A percentile compares a stretch with the other conserved stretches of the same genome.
Evolutionary conservation across 2,888 invertebrate genomes (phyloP).

Genomic region (Xylota segnis): DNA sequence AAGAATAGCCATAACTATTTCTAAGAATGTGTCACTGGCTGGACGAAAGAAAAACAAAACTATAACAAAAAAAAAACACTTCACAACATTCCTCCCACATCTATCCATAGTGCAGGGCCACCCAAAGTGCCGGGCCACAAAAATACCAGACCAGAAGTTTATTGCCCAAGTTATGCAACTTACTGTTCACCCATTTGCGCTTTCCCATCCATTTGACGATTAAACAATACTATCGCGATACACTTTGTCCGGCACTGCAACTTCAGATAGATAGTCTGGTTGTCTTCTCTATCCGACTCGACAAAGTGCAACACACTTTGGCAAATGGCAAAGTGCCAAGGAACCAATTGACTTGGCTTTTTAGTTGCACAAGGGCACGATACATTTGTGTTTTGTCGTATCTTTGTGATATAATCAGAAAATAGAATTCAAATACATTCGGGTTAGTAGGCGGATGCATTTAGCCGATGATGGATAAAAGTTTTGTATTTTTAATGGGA

Average conservation of each 20-base stretch:
- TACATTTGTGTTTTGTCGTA: slow-evolving; percentile 1
- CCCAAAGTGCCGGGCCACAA: slow-evolving; percentile 4
- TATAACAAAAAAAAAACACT: not conserved
- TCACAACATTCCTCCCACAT: slow-evolving; percentile 5
- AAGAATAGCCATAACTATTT: no score
- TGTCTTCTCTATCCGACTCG: slow-evolving; percentile 9
- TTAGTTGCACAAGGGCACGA: slow-evolving; percentile 65
- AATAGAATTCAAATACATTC: slow-evolving; percentile 65
- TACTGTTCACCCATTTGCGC: slow-evolving; percentile 5
- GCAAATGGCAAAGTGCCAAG: slow-evolving; percentile 61
- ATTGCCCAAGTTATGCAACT: slow-evolving; percentile 45
- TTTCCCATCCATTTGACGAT: slow-evolving; percentile 18
- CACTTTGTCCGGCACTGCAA: slow-evolving; percentile 37
- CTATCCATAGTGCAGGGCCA: not conserved
- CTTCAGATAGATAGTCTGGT: slow-evolving; percentile 31
- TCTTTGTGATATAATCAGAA: slow-evolving; percentile 19
- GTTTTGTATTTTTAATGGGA: not conserved
- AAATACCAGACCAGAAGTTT: slow-evolving; percentile 19
- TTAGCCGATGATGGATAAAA: slow-evolving; percentile 9
- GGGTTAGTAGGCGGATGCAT: slow-evolving; percentile 68
- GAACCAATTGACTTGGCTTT: slow-evolving; percentile 48
- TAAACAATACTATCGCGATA: slow-evolving; percentile 22
- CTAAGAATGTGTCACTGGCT: not conserved
- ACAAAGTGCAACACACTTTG: slow-evolving; percentile 59
- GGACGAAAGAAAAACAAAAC: not conserved